phyloP scores from a whole-genome alignment of 2,113 vertebrate species.

The Raja brachyura region DNA sequence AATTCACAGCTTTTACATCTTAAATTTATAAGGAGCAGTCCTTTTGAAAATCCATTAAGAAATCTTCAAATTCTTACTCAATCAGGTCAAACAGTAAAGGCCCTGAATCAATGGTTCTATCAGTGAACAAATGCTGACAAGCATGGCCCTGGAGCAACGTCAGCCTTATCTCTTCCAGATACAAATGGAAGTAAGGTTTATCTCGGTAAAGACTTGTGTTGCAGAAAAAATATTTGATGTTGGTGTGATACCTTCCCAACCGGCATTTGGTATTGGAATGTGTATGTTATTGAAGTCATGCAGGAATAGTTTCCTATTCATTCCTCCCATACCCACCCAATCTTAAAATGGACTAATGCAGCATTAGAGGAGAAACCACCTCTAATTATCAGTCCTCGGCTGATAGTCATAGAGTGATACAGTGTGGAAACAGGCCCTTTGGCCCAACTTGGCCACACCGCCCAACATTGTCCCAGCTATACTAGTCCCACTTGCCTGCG shows the following conservation, averaged over 20 bases:
- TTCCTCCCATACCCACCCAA: background rate
- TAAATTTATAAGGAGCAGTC: background rate
- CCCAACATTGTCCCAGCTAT: no score
- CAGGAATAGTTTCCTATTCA: background rate
- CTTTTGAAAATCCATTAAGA: no score
- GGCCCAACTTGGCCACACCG: no score
- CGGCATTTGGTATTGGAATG: background rate
- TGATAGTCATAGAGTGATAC: no score
- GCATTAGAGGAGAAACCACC: no score
- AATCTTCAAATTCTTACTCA: no score
- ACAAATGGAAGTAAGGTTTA: background rate
- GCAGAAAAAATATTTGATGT: background rate
- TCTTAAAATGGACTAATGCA: background rate
- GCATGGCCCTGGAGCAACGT: background rate
- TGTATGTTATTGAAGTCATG: background rate
- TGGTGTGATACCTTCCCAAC: background rate
- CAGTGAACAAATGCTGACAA: background rate
- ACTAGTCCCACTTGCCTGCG: no score
- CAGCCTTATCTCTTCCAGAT: background rate
- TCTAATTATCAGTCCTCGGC: background rate
- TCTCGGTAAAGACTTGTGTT: background rate
- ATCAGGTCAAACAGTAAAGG: background rate
- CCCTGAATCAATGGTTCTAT: background rate
- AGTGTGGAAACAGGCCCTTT: no score
- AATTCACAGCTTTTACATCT: background rate